Base-by-base conservation (phyloP, 2,797 vertebrate genomes). In the Pseudochromis fuscus region DNA sequence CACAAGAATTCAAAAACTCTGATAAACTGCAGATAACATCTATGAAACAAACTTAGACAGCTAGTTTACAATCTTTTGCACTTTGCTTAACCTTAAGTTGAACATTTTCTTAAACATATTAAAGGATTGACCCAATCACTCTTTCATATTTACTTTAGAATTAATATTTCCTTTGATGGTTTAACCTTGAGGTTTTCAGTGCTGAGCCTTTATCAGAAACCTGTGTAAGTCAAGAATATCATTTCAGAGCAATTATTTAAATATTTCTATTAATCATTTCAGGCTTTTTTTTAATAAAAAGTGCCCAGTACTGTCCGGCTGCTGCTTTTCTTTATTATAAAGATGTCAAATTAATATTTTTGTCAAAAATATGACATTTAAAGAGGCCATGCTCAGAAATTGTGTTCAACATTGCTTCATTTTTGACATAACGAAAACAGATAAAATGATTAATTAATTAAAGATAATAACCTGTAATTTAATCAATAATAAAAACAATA, bases 41-140 rank as follows among this genome's bases (percentile, higher is more conserved):
- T 55, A 57, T 40, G 9, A 27, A 24, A 65, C 30, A 19, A n/a
- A n/a, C n/a, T n/a, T n/a, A n/a, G n/a, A n/a, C n/a, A n/a, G 12
- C 38, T 61, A 16, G 1, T 44, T 33, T 56, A 1, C 35, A 37
- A 28, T 15, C 38, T 2, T 19, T 6, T 48, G 11, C 18, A 33
- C 31, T 57, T 33, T 12, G 51, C 11, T 13, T 64, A 16, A 16
- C 24, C 11, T n/a, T n/a, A n/a, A n/a, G 10, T 21, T 28, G 55
- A 2, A 30, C 46, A 40, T 69, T 69, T 72, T 49, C 33, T 25
- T 31, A 12, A 40, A 46, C 19, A 37, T 53, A 66, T 9, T 18
- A 12, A 42, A 28, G 16, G 24, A 28, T 50, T 15, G 31, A 23
- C 10, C 28, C 44, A 52, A 38, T 40, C 33, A 21, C 11, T 25